Percentiles rank a stretch among this genome's conserved stretches.
phyloP scores from a whole-genome alignment of 2,797 vertebrate species.

The Mus spretus region DNA sequence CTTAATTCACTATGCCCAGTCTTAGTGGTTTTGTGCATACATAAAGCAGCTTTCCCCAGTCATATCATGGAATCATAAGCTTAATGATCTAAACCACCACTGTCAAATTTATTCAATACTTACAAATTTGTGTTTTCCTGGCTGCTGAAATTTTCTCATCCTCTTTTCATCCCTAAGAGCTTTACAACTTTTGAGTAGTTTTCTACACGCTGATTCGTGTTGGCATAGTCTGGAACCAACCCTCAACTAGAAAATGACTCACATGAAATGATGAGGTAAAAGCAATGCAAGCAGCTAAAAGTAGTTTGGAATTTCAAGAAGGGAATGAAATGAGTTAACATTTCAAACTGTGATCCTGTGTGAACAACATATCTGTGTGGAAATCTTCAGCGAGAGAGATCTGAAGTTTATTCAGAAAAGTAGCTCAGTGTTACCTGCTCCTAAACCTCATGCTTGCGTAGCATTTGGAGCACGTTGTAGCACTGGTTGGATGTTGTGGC shows the following conservation, averaged over 20 bases:
- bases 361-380: neutral
- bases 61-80: neutral
- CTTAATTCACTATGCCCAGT: neutral
- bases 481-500: neutral
- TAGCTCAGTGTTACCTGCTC: neutral
- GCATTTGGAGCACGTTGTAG: slow-evolving; percentile 12
- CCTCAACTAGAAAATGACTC: neutral
- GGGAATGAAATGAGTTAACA: neutral
- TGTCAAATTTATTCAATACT: neutral
- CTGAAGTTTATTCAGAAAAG: slow-evolving; percentile 6
- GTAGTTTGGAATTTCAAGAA: neutral
- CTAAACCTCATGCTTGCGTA: neutral
- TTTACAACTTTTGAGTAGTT: neutral
- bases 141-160: neutral
- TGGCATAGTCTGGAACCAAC: neutral
- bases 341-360: neutral
- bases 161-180: neutral
- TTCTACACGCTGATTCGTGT: neutral
- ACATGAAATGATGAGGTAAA: neutral
- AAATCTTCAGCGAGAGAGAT: slow-evolving; percentile 16
- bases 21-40: neutral
- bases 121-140: neutral
- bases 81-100: neutral
- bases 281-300: neutral
- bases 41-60: neutral